Evolutionary conservation across 2,113 vertebrate genomes (phyloP), one percentile per base, ranked within the genome.

Genomic region (Sminthopsis crassicaudata): DNA sequence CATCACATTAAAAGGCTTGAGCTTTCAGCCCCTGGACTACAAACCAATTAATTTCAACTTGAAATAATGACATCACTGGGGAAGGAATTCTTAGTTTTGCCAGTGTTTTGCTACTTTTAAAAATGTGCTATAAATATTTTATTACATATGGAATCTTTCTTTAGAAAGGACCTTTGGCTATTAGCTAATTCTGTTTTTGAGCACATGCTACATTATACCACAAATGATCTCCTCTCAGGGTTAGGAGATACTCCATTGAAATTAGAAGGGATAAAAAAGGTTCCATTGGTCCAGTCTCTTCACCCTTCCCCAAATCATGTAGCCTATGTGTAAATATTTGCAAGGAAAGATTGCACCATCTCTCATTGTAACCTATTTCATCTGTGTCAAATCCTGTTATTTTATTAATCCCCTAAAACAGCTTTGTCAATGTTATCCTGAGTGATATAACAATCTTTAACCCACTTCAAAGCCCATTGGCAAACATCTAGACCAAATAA

Each of bases 371-470:
- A 27, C 91, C 24, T 2, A 36, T 30, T 84, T 84, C 67, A 96
- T 60, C 27, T 90, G 53, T 55, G 93, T 19, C 76, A 96, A 94
- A 94, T 88, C 19, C 42, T 95, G 92, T 60, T 93, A 91, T 91
- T 93, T 93, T 76, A 93, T 54, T 90, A 94, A 96, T 42, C 92
- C n/a, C 95, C 96, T 96, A 92, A 93, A 95, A 95, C 95, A 94
- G 91, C 25, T 12, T 92, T 92, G 30, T 93, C 89, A 89, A 57
- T 94, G 95, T 89, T 95, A 93, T 89, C 91, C 92, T 93, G n/a
- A 91, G 91, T n/a, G 46, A 94, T 36, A 93, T 19, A 91, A 30
- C 22, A 53, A 89, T 92, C 93, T 67, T 93, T 52, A 2, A 52
- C 10, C 23, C 92, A 89, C 94, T 92, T 95, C 91, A 91, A 96